These are phyloP conservation scores for Lepidurus couesii DNA, from an alignment of 1,140 invertebrate genomes.

Conservation along the genomic window DNA sequence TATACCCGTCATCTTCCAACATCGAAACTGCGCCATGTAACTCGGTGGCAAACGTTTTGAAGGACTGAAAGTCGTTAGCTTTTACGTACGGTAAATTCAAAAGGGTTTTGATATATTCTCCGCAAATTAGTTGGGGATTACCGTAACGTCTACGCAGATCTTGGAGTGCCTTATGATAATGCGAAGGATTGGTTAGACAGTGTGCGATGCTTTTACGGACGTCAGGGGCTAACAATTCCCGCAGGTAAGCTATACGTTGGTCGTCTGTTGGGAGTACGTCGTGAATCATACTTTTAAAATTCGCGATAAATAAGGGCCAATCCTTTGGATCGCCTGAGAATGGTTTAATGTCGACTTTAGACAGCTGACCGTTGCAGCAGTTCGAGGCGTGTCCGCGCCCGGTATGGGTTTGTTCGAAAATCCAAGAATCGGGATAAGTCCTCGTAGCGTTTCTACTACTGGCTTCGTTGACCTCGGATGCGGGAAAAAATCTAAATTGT, in stretches of 20 bases:
- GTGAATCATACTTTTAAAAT: constrained; percentile 2
- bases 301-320: constrained; percentile 2
- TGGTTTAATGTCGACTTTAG: constrained; percentile 20
- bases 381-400: not conserved
- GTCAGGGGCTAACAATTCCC: not conserved
- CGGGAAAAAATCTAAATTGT: not conserved
- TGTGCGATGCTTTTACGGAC: constrained; percentile 1
- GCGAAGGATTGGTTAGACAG: constrained; percentile 3
- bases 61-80: not conserved
- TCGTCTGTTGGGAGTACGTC: constrained; percentile 23
- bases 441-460: not conserved
- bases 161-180: not conserved
- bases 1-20: not conserved
- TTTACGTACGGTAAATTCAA: not conserved
- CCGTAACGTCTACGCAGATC: not conserved
- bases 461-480: not conserved
- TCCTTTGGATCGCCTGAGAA: constrained; percentile 1
- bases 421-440: not conserved
- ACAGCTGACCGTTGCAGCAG: constrained; percentile 7
- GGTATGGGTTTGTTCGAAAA: not conserved
- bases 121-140: constrained; percentile 16
- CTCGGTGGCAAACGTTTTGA: not conserved
- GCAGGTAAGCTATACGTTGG: constrained; percentile 12
- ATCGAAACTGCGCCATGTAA: not conserved
- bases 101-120: constrained; percentile 1